Evolutionary conservation across 2,113 vertebrate genomes (phyloP), one percentile per base, ranked within the genome.

Genomic region (Oncorhynchus tshawytscha): DNA sequence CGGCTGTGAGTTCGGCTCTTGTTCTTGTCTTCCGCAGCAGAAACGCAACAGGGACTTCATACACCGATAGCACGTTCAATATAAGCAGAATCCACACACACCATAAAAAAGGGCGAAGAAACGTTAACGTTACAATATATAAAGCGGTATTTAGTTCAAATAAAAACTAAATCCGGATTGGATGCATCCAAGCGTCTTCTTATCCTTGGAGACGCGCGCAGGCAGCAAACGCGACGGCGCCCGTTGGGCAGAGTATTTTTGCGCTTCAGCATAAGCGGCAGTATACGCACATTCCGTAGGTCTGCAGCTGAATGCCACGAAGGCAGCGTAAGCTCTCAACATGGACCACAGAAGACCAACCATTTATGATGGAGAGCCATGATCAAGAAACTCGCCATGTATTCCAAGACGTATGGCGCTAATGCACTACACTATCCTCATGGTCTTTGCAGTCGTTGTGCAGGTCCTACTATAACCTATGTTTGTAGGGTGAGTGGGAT

Each of bases 11-110:
- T 87, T 83, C 51, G 88, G 70, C 87, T 90, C 89, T 87, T 85
- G 86, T 84, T 91, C 90, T 83, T 78, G 86, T 91, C 88, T 88
- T 91, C 91, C 90, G 90, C 90, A 91, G 91, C 89, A 88, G 86
- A 86, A 91, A 92, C 88, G 90, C 91, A 89, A 86, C 89, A 86
- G 85, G 84, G 87, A 87, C 88, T 85, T 87, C 49, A 29, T 29
- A 27, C 25, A 20, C 54, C 18, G 87, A 86, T 74, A 80, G 87
- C 89, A 86, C 83, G 76, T 87, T 85, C 75, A 74, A 81, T 22
- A 54, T 57, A 82, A 88, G 78, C 87, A 82, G 81, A 86, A 86
- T 88, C 83, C 90, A 86, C 79, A 64, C 80, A 59, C 80, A 76
- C 71, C 70, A 67, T 45, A 22, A 48, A 45, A 70, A 24, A 24